phyloP scores from a whole-genome alignment of 2,888 invertebrate genomes.

The Cataglyphis cursor region DNA sequence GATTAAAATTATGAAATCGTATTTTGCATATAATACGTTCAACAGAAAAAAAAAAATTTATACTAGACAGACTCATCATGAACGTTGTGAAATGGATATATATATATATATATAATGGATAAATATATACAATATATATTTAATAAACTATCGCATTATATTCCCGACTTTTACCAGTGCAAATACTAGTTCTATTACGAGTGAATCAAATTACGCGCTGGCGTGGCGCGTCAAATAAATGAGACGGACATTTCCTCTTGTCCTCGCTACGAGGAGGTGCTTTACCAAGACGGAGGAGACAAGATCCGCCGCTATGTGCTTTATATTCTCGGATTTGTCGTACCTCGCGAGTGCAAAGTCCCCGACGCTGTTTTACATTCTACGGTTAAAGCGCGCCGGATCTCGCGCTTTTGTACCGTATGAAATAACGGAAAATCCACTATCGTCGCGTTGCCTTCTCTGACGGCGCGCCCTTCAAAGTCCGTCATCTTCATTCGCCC shows the following conservation, averaged over 20 bases:
- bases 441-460: conserved; percentile 32
- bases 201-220: conserved; percentile 56
- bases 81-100: not conserved
- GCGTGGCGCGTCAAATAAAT: conserved; percentile 50
- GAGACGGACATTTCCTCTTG: conserved; percentile 45
- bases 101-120: no score
- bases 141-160: conserved; percentile 23
- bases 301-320: conserved; percentile 43
- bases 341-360: conserved; percentile 34
- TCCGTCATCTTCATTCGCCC: conserved; percentile 43
- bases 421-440: conserved; percentile 55
- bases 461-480: conserved; percentile 46
- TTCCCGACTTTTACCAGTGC: conserved; percentile 38
- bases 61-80: not conserved
- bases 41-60: not conserved
- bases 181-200: conserved; percentile 39
- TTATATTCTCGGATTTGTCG: conserved; percentile 52
- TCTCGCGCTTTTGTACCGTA: conserved; percentile 60
- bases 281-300: conserved; percentile 42
- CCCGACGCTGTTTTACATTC: conserved; percentile 54
- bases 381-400: conserved; percentile 50
- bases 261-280: conserved; percentile 38
- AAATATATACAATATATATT: not conserved
- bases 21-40: not conserved
- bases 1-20: conserved; percentile 38